phyloP scores from a whole-genome alignment of 92 coral and sea anemone species.

The Parazoanthus atlanticus region DNA sequence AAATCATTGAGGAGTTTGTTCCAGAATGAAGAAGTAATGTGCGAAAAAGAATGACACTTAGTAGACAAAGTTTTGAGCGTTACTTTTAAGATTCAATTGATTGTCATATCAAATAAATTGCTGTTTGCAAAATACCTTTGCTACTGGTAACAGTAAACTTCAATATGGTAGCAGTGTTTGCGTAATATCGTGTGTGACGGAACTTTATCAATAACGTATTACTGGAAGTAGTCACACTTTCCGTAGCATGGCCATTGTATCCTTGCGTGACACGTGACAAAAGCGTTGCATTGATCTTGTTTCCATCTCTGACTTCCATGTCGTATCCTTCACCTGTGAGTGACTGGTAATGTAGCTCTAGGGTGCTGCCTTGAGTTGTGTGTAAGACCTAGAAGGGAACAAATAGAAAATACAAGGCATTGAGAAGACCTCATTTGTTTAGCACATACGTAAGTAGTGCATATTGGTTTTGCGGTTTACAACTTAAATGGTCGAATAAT shows the following conservation, averaged over 20 bases:
- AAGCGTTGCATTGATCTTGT: constrained; percentile 41
- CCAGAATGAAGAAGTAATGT: background rate
- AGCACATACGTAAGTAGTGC: no score
- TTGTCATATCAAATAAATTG: background rate
- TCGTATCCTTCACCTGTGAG: constrained; percentile 24
- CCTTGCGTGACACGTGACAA: constrained; percentile 45
- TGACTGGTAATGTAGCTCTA: constrained; percentile 34
- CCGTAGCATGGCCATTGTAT: constrained; percentile 44
- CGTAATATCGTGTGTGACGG: constrained; percentile 17
- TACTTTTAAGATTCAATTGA: background rate
- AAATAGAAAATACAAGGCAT: background rate
- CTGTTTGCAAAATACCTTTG: constrained; percentile 34
- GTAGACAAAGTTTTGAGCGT: background rate
- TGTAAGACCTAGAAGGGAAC: background rate
- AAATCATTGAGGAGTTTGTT: no score
- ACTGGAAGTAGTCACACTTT: constrained; percentile 48
- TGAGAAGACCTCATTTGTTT: no score
- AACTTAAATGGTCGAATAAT: no score
- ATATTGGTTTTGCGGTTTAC: no score
- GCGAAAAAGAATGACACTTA: background rate
- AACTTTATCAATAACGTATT: constrained; percentile 55
- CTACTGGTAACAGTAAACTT: constrained; percentile 44
- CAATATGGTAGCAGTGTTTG: background rate
- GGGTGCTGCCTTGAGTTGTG: background rate
- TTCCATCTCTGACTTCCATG: constrained; percentile 51